Evolutionary conservation across 2,797 vertebrate species (phyloP).

Genomic region (Chelon labrosus): DNA sequence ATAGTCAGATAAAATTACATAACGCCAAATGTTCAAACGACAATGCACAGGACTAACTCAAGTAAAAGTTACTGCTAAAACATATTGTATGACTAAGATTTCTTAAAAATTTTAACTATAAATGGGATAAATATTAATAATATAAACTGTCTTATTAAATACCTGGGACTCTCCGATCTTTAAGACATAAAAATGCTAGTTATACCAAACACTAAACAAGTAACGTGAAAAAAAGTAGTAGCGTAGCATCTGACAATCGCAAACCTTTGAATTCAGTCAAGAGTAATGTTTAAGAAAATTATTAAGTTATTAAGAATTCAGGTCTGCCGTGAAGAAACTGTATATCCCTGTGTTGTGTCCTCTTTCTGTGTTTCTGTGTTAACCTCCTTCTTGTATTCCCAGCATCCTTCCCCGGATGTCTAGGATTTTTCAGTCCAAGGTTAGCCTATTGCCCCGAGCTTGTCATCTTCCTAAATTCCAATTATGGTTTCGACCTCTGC

Average conservation of each 20-base stretch:
- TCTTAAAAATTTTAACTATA: not conserved
- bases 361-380: not conserved
- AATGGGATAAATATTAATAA: not conserved
- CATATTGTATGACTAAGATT: not conserved
- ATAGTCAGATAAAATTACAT: too few relatives aligned
- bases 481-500: constrained; percentile 67
- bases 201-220: not conserved
- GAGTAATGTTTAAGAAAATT: not conserved
- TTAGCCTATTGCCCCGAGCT: constrained; percentile 37
- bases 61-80: not conserved
- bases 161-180: not conserved
- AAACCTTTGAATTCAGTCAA: not conserved
- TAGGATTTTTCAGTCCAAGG: constrained; percentile 47
- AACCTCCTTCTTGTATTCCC: not conserved
- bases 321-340: not conserved
- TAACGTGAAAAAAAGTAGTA: too few relatives aligned
- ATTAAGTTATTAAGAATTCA: not conserved
- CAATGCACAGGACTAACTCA: too few relatives aligned
- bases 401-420: not conserved
- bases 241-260: too few relatives aligned
- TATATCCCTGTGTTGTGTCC: not conserved
- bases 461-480: constrained; percentile 66
- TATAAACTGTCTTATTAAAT: not conserved
- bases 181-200: too few relatives aligned
- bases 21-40: not conserved